These are phyloP conservation scores for Cairina moschata DNA, from an alignment of 2,113 vertebrate genomes.

Conservation along the genomic window DNA sequence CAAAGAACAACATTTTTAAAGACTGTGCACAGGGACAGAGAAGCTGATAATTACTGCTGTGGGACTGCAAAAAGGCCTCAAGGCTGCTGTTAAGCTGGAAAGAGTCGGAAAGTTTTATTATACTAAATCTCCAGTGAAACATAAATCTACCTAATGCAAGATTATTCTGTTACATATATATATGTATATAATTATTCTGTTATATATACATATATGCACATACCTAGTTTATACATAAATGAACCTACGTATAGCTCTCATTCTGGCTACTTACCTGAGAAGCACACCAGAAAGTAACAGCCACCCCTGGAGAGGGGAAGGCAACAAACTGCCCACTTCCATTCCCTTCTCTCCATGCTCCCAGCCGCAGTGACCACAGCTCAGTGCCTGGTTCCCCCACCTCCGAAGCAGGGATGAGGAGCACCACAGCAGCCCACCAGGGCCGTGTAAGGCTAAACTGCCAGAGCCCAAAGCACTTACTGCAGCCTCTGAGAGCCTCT, in stretches of 20 bases:
- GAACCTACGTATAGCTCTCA: rapidly evolving
- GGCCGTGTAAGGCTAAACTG: background rate
- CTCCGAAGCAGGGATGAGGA: background rate
- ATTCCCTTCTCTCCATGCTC: background rate
- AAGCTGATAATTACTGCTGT: background rate
- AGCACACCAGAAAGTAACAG: background rate
- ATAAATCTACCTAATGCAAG: background rate
- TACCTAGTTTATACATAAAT: background rate
- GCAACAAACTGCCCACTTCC: background rate
- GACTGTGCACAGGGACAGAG: background rate
- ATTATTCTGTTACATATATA: background rate
- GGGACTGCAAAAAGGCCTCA: background rate
- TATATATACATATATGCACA: rapidly evolving
- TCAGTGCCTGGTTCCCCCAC: background rate
- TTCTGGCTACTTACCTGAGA: background rate
- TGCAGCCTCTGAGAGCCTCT: background rate
- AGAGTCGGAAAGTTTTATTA: background rate
- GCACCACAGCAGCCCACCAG: background rate
- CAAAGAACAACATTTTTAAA: background rate
- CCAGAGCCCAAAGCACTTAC: background rate
- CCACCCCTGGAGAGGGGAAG: background rate
- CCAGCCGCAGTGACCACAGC: background rate
- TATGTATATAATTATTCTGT: rapidly evolving
- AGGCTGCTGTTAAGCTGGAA: background rate
- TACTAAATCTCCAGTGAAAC: background rate